Evolutionary conservation across 2,113 vertebrate species (phyloP).

Genomic region (Setophaga petechia): DNA sequence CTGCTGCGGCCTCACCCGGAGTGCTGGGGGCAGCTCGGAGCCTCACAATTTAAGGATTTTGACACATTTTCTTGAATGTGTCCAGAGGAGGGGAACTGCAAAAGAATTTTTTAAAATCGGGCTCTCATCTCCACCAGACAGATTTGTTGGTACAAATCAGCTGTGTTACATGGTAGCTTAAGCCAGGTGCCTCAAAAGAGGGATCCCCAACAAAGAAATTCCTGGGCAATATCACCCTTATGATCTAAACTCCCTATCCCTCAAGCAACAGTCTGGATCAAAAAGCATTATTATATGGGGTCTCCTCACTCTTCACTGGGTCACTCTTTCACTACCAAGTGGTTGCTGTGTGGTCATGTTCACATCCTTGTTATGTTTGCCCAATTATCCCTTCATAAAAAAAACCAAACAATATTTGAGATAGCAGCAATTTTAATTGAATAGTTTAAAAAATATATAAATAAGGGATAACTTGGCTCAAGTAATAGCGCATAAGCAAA

Average conservation of each 20-base stretch:
- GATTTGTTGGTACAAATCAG: neutral
- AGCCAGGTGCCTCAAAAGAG: neutral
- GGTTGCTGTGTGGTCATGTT: neutral
- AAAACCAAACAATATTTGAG: too few species aligned
- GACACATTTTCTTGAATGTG: neutral
- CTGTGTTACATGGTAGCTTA: neutral
- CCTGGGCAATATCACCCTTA: neutral
- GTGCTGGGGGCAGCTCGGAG: neutral
- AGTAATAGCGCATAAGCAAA: too few species aligned
- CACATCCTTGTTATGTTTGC: too few species aligned
- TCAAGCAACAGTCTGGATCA: neutral
- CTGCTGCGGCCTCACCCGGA: fast-evolving
- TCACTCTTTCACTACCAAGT: neutral
- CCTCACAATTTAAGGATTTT: neutral
- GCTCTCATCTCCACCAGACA: neutral
- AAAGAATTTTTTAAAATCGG: neutral
- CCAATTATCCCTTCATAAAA: too few species aligned
- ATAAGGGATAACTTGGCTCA: too few species aligned
- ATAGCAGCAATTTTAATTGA: too few species aligned
- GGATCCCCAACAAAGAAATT: neutral
- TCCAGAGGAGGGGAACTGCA: neutral
- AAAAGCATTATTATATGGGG: neutral
- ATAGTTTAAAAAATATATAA: too few species aligned
- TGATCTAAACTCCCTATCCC: neutral
- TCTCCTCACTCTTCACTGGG: neutral